Percentiles rank a stretch among this genome's conserved stretches.
Conservation (phyloP, 2,113 vertebrate species). For the Apistogramma diplotaenia region DNA sequence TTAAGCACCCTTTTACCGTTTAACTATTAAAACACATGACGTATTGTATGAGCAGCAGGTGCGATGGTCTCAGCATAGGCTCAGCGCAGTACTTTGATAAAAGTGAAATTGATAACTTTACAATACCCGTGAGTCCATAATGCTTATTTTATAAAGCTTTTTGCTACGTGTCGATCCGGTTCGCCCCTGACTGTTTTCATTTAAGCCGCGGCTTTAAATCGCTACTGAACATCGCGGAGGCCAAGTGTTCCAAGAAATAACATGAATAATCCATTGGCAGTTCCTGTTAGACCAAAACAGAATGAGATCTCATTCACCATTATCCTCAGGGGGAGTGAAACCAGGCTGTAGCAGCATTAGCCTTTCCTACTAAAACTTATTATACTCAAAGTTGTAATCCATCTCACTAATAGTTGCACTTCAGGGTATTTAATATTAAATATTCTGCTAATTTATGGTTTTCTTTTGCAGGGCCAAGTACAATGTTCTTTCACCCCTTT, state of each 20-base stretch:
- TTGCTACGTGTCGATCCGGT: slow-evolving; percentile 42
- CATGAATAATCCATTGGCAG: slow-evolving; percentile 74
- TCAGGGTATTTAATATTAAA: slow-evolving; percentile 16
- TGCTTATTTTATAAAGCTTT: slow-evolving; percentile 35
- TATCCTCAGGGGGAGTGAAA: slow-evolving; percentile 37
- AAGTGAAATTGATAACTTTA: slow-evolving; percentile 12
- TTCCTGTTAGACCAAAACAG: slow-evolving; percentile 52
- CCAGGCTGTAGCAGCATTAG: slow-evolving; percentile 38
- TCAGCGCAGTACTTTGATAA: background rate
- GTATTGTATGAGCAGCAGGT: background rate
- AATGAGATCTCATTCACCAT: slow-evolving; percentile 54
- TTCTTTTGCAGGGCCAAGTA: background rate
- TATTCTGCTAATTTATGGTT: slow-evolving; percentile 26
- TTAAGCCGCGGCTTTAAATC: slow-evolving; percentile 52
- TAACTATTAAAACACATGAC: background rate
- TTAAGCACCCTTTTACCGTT: background rate
- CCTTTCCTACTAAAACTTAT: slow-evolving; percentile 40
- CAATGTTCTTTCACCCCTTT: slow-evolving; percentile 6
- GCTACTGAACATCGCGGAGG: slow-evolving; percentile 47
- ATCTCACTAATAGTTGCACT: slow-evolving; percentile 26
- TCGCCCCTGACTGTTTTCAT: slow-evolving; percentile 52
- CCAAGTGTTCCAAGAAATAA: slow-evolving; percentile 58
- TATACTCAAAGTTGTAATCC: slow-evolving; percentile 38
- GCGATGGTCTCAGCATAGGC: background rate
- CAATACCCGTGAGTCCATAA: slow-evolving; percentile 11